phyloP scores from a whole-genome alignment of 2,888 invertebrate genomes.

The Epistrophe grossulariae region DNA sequence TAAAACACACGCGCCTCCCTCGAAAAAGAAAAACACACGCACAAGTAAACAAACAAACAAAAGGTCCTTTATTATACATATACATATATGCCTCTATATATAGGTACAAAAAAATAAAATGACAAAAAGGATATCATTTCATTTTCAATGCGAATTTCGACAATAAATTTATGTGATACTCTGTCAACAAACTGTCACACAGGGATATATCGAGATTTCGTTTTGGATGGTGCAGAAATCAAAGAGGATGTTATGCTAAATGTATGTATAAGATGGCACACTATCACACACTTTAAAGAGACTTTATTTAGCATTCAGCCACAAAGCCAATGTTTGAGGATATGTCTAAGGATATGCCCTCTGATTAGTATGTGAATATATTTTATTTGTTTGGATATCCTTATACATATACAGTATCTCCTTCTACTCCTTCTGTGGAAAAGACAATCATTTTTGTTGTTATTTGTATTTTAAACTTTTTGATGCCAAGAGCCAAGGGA shows the following conservation, averaged over 20 bases:
- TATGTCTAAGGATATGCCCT: slow-evolving; percentile 50
- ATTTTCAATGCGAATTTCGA: slow-evolving; percentile 57
- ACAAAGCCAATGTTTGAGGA: slow-evolving; percentile 57
- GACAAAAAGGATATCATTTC: slow-evolving; percentile 46
- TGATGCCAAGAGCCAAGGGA: slow-evolving; percentile 31
- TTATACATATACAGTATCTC: not conserved
- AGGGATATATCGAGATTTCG: slow-evolving; percentile 51
- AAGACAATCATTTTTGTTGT: slow-evolving; percentile 58
- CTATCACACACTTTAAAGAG: slow-evolving; percentile 28
- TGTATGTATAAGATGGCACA: not conserved
- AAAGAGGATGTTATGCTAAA: slow-evolving; percentile 37
- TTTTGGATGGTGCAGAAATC: slow-evolving; percentile 54
- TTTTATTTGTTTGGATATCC: slow-evolving; percentile 68
- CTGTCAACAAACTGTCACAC: slow-evolving; percentile 69
- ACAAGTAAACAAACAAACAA: slow-evolving; percentile 19
- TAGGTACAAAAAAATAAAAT: slow-evolving; percentile 9
- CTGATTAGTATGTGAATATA: slow-evolving; percentile 68
- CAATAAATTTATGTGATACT: slow-evolving; percentile 74
- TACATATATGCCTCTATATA: no score
- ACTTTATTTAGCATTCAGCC: slow-evolving; percentile 61
- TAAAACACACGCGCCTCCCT: slow-evolving; percentile 34
- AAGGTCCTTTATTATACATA: not conserved
- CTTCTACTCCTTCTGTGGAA: not conserved
- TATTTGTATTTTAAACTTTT: slow-evolving; percentile 72
- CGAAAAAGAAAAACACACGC: not conserved